Evolutionary conservation across 2,797 vertebrate genomes (phyloP).

Genomic region (Lerista edwardsae): DNA sequence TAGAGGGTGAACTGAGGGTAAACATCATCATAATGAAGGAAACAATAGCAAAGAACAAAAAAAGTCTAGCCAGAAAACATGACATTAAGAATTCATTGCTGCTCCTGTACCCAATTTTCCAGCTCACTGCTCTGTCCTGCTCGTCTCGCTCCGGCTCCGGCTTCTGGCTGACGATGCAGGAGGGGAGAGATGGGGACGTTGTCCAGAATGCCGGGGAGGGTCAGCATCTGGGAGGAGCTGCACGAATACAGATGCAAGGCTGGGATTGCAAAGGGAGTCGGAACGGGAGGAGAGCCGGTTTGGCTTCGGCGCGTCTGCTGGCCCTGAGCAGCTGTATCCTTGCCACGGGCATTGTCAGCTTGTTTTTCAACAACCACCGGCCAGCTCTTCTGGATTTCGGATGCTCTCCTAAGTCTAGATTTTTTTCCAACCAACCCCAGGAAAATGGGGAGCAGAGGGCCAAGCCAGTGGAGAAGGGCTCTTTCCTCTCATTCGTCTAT

Average conservation of each 20-base stretch:
- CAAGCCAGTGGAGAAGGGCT: not conserved
- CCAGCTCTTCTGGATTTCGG: constrained; percentile 7
- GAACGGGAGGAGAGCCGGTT: not conserved
- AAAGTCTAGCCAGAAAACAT: constrained; percentile 58
- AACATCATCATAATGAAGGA: constrained; percentile 34
- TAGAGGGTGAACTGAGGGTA: too few species aligned
- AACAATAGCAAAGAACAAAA: constrained; percentile 54
- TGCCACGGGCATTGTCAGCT: too few species aligned
- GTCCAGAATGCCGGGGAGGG: constrained; percentile 24
- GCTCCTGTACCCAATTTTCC: constrained; percentile 78
- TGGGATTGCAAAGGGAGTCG: not conserved
- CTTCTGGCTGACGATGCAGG: constrained; percentile 44
- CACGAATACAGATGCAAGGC: not conserved
- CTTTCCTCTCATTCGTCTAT: not conserved
- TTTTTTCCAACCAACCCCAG: not conserved
- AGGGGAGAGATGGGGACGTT: constrained; percentile 40
- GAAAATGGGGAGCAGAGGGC: not conserved
- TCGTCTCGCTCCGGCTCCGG: constrained; percentile 61
- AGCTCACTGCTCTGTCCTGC: constrained; percentile 71
- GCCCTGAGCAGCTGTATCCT: not conserved
- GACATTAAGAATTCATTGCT: constrained; percentile 77
- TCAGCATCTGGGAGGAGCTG: constrained; percentile 62
- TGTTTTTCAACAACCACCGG: not conserved
- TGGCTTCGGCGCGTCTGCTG: not conserved
- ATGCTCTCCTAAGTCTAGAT: not conserved